These are phyloP conservation scores for Brachypodius melanocephalos DNA, from an alignment of 2,113 vertebrate species.

Conservation along the genomic window DNA sequence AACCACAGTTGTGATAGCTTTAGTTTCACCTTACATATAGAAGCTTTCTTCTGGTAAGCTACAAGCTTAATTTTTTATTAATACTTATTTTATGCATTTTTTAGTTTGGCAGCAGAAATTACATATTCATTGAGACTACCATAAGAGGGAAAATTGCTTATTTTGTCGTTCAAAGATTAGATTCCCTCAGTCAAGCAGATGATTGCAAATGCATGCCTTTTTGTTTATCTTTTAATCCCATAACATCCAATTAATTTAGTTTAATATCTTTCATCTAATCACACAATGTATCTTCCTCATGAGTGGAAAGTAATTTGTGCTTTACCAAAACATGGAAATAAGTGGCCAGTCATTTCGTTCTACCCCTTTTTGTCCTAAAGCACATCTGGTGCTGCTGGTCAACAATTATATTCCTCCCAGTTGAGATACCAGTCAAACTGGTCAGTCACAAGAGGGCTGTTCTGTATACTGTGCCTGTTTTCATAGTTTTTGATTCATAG, in stretches of 20 bases:
- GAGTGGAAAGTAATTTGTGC: slow-evolving; percentile 15
- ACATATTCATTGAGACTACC: background rate
- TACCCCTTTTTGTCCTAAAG: background rate
- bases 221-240: background rate
- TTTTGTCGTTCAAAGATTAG: background rate
- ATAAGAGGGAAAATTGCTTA: background rate
- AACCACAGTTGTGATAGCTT: background rate
- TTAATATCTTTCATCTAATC: background rate
- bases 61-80: background rate
- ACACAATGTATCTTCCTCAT: background rate
- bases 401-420: background rate
- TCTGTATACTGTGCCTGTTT: background rate
- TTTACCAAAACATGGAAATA: slow-evolving; percentile 43
- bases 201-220: background rate
- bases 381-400: background rate
- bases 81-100: background rate
- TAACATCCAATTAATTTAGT: slow-evolving; percentile 13
- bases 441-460: background rate
- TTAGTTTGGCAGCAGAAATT: background rate
- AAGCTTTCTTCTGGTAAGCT: background rate
- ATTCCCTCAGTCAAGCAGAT: background rate
- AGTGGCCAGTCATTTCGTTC: background rate
- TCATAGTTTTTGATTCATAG: background rate
- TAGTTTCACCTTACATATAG: background rate
- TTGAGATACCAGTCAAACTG: background rate